These are phyloP conservation scores for Pelvicachromis taeniatus DNA, from an alignment of 2,113 vertebrate species.

Conservation along the genomic window DNA sequence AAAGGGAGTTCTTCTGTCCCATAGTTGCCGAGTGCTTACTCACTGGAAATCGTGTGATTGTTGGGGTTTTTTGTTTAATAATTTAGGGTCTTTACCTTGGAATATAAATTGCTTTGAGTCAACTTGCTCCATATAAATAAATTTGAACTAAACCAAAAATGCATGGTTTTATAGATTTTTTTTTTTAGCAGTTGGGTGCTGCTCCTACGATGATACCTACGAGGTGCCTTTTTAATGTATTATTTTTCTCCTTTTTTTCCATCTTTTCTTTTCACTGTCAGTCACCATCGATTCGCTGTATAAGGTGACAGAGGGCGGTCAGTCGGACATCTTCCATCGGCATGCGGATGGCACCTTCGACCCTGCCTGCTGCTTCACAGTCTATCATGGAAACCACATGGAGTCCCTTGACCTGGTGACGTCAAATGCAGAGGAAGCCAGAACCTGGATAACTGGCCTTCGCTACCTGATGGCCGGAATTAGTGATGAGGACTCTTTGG, in stretches of 20 bases:
- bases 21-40: not conserved
- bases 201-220: not conserved
- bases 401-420: constrained; percentile 93
- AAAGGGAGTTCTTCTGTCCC: not conserved
- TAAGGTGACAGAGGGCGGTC: constrained; percentile 92
- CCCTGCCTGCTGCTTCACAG: constrained; percentile 90
- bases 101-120: not conserved
- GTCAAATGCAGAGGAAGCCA: constrained; percentile 89
- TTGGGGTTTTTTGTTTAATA: not conserved
- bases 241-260: not conserved
- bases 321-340: constrained; percentile 92
- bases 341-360: constrained; percentile 88
- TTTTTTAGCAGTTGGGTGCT: not conserved
- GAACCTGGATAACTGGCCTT: constrained; percentile 95
- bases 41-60: not conserved
- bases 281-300: constrained; percentile 97
- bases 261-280: constrained; percentile 37
- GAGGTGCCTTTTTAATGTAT: not conserved
- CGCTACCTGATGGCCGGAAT: constrained; percentile 96
- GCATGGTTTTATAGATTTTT: not conserved
- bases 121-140: not conserved
- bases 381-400: constrained; percentile 97
- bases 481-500: constrained; percentile 93
- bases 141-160: not conserved
- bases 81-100: not conserved